Conservation (phyloP, 1,140 invertebrate species). For the Frieseomelitta varia region DNA sequence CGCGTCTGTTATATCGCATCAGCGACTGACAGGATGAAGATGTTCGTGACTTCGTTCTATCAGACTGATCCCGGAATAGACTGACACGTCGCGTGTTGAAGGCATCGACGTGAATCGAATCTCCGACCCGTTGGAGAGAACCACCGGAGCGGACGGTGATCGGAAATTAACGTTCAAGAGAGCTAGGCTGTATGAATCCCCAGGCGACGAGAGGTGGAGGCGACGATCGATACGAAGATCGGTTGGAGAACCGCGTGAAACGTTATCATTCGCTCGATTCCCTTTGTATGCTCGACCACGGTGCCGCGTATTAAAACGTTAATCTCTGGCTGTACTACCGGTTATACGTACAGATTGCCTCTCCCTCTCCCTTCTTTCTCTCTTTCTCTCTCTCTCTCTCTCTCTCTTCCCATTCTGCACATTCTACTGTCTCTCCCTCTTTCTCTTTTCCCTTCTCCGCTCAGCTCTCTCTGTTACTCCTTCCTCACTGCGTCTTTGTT, state of each 20-base stretch:
- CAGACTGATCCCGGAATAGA: background rate
- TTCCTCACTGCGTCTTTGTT: conserved; percentile 24
- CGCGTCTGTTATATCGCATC: background rate
- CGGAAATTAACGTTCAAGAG: conserved; percentile 10
- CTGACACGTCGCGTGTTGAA: conserved; percentile 43
- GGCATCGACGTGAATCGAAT: conserved; percentile 30
- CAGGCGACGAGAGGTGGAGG: background rate
- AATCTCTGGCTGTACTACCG: conserved; percentile 74
- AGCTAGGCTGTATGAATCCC: background rate
- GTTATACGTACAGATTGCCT: conserved; percentile 72
- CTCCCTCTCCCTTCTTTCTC: conserved; percentile 27
- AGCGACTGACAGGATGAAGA: background rate
- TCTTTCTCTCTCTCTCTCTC: conserved; percentile 16
- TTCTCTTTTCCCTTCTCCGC: conserved; percentile 5
- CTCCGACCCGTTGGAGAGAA: conserved; percentile 4
- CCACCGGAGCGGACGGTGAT: background rate
- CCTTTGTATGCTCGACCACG: conserved; percentile 62
- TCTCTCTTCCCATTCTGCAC: background rate
- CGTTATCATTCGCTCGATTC: conserved; percentile 60
- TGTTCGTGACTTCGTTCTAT: background rate
- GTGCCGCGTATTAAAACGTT: conserved; percentile 76
- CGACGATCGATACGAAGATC: background rate
- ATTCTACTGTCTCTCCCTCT: background rate
- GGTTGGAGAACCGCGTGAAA: conserved; percentile 11
- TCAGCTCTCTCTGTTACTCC: conserved; percentile 19